Percentiles rank a stretch among this genome's conserved stretches.
phyloP scores from a whole-genome alignment of 2,888 invertebrate species.

The Salticus scenicus region DNA sequence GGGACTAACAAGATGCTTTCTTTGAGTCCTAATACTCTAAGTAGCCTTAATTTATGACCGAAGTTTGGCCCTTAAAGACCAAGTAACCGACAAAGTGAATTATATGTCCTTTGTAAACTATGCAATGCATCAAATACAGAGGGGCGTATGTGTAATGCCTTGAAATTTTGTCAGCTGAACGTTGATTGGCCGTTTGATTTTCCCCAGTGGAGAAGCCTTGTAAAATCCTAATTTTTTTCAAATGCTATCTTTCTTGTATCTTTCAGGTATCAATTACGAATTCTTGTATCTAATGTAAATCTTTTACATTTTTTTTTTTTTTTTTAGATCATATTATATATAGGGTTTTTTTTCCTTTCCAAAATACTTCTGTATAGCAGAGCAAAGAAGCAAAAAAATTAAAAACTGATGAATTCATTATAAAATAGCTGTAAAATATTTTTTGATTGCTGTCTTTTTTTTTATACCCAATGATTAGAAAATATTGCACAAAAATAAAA shows the following conservation, averaged over 20 bases:
- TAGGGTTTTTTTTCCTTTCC: too few relatives aligned
- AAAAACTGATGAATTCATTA: too few relatives aligned
- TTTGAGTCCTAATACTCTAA: constrained; percentile 8
- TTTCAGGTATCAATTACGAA: constrained; percentile 24
- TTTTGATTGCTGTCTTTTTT: too few relatives aligned
- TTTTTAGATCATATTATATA: too few relatives aligned
- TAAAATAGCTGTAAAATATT: too few relatives aligned
- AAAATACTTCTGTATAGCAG: too few relatives aligned
- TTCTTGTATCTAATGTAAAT: too few relatives aligned
- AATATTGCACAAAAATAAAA: too few relatives aligned
- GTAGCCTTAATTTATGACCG: constrained; percentile 52
- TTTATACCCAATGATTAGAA: too few relatives aligned
- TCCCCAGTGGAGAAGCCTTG: background rate
- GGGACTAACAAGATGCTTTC: constrained; percentile 18
- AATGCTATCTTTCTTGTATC: background rate
- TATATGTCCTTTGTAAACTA: constrained; percentile 36
- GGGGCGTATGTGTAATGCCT: constrained; percentile 23
- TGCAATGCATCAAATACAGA: constrained; percentile 26
- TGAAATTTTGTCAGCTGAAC: constrained; percentile 8
- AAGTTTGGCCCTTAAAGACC: constrained; percentile 58
- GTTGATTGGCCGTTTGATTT: constrained; percentile 19
- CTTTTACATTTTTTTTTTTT: too few relatives aligned
- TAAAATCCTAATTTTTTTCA: constrained; percentile 29
- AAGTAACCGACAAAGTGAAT: constrained; percentile 47
- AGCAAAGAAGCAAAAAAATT: too few relatives aligned